Evolutionary conservation across 2,113 vertebrate genomes (phyloP).

Genomic region (Leptocoma aspasia): DNA sequence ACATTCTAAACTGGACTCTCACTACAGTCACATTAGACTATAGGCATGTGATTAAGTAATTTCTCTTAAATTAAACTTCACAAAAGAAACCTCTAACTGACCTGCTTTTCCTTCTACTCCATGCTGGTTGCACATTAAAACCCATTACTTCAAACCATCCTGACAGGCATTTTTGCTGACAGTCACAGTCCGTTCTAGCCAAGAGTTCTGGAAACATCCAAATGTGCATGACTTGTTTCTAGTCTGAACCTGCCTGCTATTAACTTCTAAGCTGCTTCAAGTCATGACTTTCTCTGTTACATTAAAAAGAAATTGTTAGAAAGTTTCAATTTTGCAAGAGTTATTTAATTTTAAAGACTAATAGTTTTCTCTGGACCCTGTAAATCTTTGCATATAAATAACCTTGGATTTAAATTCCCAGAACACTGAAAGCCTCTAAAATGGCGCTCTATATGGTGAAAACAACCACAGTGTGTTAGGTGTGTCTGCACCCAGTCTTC

Average conservation of each 20-base stretch:
- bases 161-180: constrained; percentile 9
- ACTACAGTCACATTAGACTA: neutral
- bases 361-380: neutral
- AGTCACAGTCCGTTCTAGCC: neutral
- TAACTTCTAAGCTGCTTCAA: neutral
- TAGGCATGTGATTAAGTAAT: neutral
- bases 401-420: neutral
- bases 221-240: neutral
- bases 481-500: neutral
- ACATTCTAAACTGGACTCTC: neutral
- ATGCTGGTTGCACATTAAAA: neutral
- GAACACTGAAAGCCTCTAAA: neutral
- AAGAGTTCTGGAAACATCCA: constrained; percentile 18
- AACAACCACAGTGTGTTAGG: neutral
- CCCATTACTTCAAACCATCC: neutral
- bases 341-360: constrained; percentile 21
- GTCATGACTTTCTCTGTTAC: neutral
- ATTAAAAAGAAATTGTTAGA: neutral
- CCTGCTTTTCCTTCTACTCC: neutral
- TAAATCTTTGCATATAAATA: constrained; percentile 20
- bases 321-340: neutral
- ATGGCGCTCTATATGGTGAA: neutral
- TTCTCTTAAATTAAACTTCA: constrained; percentile 29
- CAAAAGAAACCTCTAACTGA: constrained; percentile 7
- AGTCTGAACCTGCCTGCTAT: neutral